Conservation (phyloP, 2,113 vertebrate genomes). For the Tenrec ecaudatus region DNA sequence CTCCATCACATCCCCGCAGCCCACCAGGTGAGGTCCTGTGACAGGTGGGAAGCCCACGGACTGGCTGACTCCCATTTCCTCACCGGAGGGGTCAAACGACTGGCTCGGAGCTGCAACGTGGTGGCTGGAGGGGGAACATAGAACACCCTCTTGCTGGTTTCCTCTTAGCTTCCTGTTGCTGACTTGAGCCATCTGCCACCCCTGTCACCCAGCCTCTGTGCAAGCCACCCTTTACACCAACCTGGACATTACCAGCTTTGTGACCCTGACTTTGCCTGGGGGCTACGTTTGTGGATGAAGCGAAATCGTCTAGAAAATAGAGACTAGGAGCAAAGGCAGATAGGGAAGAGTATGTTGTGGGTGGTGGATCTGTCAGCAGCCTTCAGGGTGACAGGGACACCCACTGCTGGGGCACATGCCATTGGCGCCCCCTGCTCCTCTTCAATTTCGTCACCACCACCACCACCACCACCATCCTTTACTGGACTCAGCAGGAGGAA, state of each 20-base stretch:
- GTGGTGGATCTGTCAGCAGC: background rate
- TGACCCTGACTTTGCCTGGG: background rate
- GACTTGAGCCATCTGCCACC: background rate
- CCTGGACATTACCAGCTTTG: background rate
- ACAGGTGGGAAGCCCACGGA: conserved; percentile 81
- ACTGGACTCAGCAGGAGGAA: background rate
- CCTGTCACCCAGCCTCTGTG: background rate
- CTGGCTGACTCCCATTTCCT: conserved; percentile 81
- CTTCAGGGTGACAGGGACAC: background rate
- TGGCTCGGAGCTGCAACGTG: background rate
- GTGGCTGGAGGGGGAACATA: conserved; percentile 56
- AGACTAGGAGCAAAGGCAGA: background rate
- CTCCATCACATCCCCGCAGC: conserved; percentile 88
- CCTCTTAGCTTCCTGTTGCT: background rate
- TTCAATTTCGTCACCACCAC: background rate
- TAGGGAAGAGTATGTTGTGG: background rate
- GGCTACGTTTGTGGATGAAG: background rate
- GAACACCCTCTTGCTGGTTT: conserved; percentile 7
- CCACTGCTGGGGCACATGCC: background rate
- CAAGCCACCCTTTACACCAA: background rate
- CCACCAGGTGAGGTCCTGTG: conserved; percentile 82
- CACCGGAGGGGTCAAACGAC: fast-evolving
- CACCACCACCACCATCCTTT: background rate
- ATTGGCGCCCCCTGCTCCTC: background rate
- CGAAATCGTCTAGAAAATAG: background rate